Evolutionary conservation across 2,113 vertebrate species (phyloP), one percentile per base, ranked within the genome.

Genomic region (Microcebus griseorufus): DNA sequence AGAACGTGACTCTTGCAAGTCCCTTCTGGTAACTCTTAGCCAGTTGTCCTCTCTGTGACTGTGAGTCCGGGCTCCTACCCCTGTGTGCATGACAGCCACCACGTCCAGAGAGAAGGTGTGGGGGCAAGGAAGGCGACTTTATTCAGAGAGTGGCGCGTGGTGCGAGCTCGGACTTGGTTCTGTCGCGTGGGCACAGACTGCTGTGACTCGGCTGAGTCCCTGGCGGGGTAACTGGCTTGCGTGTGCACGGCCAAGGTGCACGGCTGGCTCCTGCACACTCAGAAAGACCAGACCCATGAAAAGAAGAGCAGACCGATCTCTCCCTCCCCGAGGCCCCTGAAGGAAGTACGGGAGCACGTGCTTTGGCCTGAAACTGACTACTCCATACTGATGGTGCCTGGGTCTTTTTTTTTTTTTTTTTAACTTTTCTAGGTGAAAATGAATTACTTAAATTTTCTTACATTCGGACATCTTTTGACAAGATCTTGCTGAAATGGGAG

Each of bases 401-500:
- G 53, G 53, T 70, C 32, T 34, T 76, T 18, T 60, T 70, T 13
- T 0, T 53, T 60, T 32, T 67, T 9, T 96, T 25, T 22, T 60
- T 60, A 86, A 67, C 83, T 51, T n/a, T 94, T 91, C 4, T 91
- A 99, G 99, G 99, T 98, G 99, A 99, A 98, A 99, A 99, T 2
- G 99, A 99, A 69, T 84, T 99, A 90, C 99, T 99, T 96, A 99
- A 99, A 1, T 99, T 99, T 97, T 99, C 99, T 5, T 42, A 29
- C 79, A 99, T 99, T 29, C 99, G 99, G 92, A 99, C 99, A 0
- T 42, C 96, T 4, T 98, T 94, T 0, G 99, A 99, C 98, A 99
- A 99, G 98, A 99, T 99, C 94, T 96, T 99, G n/a, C 94, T 99
- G 80, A 99, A 92, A 93, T 99, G 99, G 99, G 98, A 99, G 94